These are phyloP conservation scores for Chloroclystis v-ata DNA, from an alignment of 2,888 invertebrate species.

Conservation along the genomic window DNA sequence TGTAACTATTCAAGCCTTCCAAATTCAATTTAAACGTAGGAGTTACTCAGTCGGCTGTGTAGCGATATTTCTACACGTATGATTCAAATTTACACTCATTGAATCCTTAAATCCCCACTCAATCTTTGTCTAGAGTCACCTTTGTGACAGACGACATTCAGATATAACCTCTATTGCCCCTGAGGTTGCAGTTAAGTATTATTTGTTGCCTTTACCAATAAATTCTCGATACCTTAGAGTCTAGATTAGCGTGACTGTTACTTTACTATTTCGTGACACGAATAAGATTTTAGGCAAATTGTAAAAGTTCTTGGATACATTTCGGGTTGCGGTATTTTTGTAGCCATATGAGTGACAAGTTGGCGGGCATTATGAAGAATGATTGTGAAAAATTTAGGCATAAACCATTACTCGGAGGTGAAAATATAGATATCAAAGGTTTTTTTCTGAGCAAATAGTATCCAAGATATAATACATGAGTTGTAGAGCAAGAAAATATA, in stretches of 20 bases:
- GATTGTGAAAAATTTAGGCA: no score
- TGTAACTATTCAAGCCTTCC: no score
- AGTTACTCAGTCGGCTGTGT: neutral
- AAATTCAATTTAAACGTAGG: no score
- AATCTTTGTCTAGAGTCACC: slow-evolving; percentile 8
- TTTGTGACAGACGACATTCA: slow-evolving; percentile 19
- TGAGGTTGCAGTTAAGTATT: slow-evolving; percentile 8
- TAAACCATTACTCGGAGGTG: no score
- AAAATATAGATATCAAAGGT: no score
- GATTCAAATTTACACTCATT: neutral
- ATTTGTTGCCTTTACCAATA: slow-evolving; percentile 1
- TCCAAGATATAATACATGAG: no score
- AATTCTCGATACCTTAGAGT: neutral
- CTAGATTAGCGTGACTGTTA: neutral
- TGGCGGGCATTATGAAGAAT: no score
- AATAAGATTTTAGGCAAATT: neutral
- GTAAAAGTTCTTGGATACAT: no score
- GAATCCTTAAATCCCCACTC: neutral
- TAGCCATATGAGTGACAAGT: no score
- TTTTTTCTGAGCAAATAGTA: no score
- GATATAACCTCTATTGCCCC: slow-evolving; percentile 15
- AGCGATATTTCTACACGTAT: slow-evolving; percentile 1
- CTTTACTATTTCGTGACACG: neutral
- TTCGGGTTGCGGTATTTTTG: no score
- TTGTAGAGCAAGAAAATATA: no score